Evolutionary conservation across 1,140 invertebrate genomes (phyloP).

Genomic region (Lithobius niger): DNA sequence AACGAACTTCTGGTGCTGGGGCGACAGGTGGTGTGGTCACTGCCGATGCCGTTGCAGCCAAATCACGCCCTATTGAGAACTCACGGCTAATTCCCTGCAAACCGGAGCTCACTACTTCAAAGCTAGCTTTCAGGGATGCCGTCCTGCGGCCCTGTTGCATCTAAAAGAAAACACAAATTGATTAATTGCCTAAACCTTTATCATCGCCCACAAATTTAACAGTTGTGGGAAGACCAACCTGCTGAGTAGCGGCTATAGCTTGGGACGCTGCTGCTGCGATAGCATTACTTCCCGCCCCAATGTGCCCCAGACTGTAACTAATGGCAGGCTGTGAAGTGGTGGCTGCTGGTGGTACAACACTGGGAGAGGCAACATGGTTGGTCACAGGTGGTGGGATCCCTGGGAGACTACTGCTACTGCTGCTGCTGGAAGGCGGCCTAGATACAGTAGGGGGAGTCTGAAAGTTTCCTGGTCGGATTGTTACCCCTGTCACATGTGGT

Average conservation of each 20-base stretch:
- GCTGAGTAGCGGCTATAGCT: conserved; percentile 89
- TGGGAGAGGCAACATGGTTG: neutral
- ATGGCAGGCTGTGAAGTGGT: conserved; percentile 31
- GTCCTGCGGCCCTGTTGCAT: conserved; percentile 89
- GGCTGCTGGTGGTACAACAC: conserved; percentile 9
- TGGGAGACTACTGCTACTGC: no score
- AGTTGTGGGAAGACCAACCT: conserved; percentile 48
- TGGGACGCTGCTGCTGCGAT: conserved; percentile 90
- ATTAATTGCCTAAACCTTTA: no score
- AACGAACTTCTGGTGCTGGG: conserved; percentile 15
- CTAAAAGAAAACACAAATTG: conserved; percentile 31
- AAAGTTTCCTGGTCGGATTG: no score
- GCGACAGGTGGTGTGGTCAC: conserved; percentile 4
- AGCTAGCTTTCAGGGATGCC: conserved; percentile 82
- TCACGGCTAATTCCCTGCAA: conserved; percentile 30
- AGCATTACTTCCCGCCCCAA: conserved; percentile 65
- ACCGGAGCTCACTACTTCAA: conserved; percentile 23
- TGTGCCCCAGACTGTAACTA: conserved; percentile 49
- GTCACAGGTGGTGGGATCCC: neutral
- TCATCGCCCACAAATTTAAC: no score
- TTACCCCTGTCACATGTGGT: neutral
- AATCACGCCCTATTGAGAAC: conserved; percentile 46
- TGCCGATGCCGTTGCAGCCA: conserved; percentile 61
- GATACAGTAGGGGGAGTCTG: no score
- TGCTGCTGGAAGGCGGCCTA: no score